phyloP scores from a whole-genome alignment of 2,888 invertebrate genomes.

The Hyposoter dolosus region DNA sequence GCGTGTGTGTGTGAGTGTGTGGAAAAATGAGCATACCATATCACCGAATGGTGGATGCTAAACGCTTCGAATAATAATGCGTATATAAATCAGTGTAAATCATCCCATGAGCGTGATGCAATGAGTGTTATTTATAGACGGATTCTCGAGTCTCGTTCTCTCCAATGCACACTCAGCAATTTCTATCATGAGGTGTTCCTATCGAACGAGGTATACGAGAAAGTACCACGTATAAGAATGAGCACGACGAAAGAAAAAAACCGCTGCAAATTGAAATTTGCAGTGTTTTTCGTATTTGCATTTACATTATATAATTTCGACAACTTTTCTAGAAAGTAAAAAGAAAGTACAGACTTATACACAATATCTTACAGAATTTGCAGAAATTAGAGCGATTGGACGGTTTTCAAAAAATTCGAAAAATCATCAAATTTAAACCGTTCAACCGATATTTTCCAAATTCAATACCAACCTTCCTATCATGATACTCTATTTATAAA shows the following conservation, averaged over 20 bases:
- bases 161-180: slow-evolving; percentile 19
- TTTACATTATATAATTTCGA: too few relatives aligned
- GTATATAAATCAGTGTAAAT: slow-evolving; percentile 65
- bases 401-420: too few relatives aligned
- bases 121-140: slow-evolving; percentile 64
- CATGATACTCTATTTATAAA: too few relatives aligned
- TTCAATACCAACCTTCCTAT: too few relatives aligned
- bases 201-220: not conserved
- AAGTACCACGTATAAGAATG: not conserved
- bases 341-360: too few relatives aligned
- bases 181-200: slow-evolving; percentile 21
- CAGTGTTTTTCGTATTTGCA: too few relatives aligned
- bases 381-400: too few relatives aligned
- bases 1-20: not conserved
- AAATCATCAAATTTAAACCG: too few relatives aligned
- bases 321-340: too few relatives aligned
- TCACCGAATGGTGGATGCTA: slow-evolving; percentile 38
- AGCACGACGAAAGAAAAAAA: not conserved
- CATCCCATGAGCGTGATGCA: slow-evolving; percentile 47
- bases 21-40: slow-evolving; percentile 43
- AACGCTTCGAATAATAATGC: slow-evolving; percentile 64
- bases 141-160: slow-evolving; percentile 28
- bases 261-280: too few relatives aligned
- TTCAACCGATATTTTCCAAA: too few relatives aligned
- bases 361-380: too few relatives aligned